Evolutionary conservation across 2,113 vertebrate genomes (phyloP).

Genomic region (Ictalurus furcatus): DNA sequence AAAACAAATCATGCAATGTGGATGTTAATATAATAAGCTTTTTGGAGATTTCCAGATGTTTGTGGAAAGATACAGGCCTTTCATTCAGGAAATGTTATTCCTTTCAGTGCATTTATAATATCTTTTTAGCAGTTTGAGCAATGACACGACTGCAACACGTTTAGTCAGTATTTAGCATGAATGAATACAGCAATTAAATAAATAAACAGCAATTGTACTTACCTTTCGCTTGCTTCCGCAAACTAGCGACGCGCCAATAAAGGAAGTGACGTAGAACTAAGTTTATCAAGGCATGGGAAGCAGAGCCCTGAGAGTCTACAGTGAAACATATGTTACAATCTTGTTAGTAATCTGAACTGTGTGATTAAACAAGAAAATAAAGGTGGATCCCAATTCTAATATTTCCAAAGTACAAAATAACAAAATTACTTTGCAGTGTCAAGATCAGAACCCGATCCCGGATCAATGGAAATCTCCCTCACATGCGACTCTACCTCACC

Average conservation of each 20-base stretch:
- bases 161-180: neutral
- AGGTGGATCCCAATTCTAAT: neutral
- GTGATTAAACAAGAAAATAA: neutral
- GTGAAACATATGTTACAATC: neutral
- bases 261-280: constrained; percentile 9
- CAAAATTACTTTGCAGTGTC: neutral
- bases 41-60: constrained; percentile 25
- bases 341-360: neutral
- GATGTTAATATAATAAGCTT: neutral
- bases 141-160: neutral
- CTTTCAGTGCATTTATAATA: neutral
- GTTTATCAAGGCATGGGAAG: neutral
- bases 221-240: constrained; percentile 20
- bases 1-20: neutral
- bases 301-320: neutral
- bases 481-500: neutral
- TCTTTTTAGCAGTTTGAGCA: neutral
- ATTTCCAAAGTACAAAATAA: too few species aligned
- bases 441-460: neutral
- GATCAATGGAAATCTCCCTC: neutral
- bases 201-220: constrained; percentile 8
- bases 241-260: constrained; percentile 10
- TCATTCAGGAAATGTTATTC: neutral
- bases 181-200: neutral
- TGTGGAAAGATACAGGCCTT: neutral